Evolutionary conservation across 2,888 invertebrate genomes (phyloP).

Genomic region (Melinaea marsaeus): DNA sequence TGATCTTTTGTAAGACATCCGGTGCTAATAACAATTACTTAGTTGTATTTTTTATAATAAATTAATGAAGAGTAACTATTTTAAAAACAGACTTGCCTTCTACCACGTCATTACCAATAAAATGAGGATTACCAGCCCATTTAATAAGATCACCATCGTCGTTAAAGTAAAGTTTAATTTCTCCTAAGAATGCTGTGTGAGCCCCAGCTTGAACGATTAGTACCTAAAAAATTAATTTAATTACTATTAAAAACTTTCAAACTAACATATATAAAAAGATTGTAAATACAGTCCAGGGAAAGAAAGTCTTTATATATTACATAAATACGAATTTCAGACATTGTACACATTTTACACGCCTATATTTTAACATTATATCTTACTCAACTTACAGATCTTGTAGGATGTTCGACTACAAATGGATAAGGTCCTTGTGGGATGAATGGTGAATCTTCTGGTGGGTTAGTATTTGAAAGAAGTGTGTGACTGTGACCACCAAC

Average conservation of each 20-base stretch:
- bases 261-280: too few species aligned
- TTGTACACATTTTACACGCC: too few species aligned
- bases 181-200: conserved; percentile 87
- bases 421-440: conserved; percentile 82
- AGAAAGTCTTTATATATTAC: too few species aligned
- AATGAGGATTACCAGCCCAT: conserved; percentile 86
- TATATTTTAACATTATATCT: too few species aligned
- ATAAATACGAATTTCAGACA: too few species aligned
- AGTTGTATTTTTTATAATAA: background rate
- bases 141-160: conserved; percentile 79
- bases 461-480: conserved; percentile 80
- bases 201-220: conserved; percentile 86
- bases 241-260: too few species aligned
- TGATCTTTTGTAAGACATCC: conserved; percentile 77
- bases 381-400: conserved; percentile 44
- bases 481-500: conserved; percentile 92
- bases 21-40: conserved; percentile 41
- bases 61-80: background rate
- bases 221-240: conserved; percentile 52
- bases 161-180: conserved; percentile 86
- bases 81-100: conserved; percentile 73
- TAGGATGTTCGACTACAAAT: conserved; percentile 77
- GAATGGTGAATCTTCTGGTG: conserved; percentile 72
- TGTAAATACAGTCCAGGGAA: too few species aligned
- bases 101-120: conserved; percentile 76